These are phyloP conservation scores for Polyommatus iphigenia DNA, from an alignment of 2,888 invertebrate genomes.

Conservation along the genomic window DNA sequence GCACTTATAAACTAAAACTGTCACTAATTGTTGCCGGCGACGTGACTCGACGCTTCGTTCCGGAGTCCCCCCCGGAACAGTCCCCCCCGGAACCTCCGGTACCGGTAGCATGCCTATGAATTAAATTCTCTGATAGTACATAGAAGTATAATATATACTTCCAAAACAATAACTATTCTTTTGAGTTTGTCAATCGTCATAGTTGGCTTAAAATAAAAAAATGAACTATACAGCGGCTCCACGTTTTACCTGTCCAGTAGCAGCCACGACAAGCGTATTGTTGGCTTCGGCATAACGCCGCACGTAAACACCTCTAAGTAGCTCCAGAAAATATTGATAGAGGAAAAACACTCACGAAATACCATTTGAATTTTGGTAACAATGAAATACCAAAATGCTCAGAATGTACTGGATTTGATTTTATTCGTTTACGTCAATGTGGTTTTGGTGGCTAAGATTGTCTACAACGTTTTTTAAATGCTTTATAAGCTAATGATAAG, in stretches of 20 bases:
- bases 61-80: too few species aligned
- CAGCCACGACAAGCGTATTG: constrained; percentile 47
- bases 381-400: background rate
- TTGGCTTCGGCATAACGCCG: constrained; percentile 49
- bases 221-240: constrained; percentile 41
- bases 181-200: too few species aligned
- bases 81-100: too few species aligned
- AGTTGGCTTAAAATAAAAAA: background rate
- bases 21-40: too few species aligned
- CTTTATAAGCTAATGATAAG: too few species aligned
- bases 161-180: too few species aligned
- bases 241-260: constrained; percentile 42
- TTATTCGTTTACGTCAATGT: background rate
- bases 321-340: constrained; percentile 49
- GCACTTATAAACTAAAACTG: too few species aligned
- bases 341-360: constrained; percentile 48
- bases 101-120: too few species aligned
- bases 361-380: constrained; percentile 41
- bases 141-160: too few species aligned
- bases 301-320: constrained; percentile 53
- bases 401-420: background rate
- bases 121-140: too few species aligned
- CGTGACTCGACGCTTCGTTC: too few species aligned
- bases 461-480: background rate
- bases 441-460: background rate